A percentile compares a stretch with the other conserved stretches of the same genome.
Conservation (phyloP, 2,797 vertebrate species). For the Balearica regulorum region DNA sequence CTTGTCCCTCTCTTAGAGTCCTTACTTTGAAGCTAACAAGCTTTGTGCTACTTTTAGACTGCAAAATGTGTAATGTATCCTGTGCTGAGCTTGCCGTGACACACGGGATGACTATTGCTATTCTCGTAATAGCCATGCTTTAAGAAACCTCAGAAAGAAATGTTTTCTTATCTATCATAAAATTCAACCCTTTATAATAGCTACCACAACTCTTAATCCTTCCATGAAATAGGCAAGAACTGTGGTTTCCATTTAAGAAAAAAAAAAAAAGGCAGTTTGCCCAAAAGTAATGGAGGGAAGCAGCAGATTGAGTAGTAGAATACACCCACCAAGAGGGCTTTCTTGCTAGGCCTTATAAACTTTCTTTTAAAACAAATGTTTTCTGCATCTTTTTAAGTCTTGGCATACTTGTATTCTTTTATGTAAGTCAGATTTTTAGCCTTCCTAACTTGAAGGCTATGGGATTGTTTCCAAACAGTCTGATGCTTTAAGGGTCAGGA, state of each 20-base stretch:
- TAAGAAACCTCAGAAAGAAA: background rate
- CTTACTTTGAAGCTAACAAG: background rate
- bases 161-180: background rate
- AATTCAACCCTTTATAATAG: background rate
- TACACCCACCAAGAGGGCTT: background rate
- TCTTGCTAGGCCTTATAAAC: background rate
- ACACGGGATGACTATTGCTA: background rate
- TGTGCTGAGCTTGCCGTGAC: background rate
- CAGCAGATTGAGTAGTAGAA: background rate
- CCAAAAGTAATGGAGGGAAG: background rate
- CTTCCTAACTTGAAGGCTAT: background rate
- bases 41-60: background rate
- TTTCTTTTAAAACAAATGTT: background rate
- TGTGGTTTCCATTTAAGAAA: background rate
- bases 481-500: constrained; percentile 33
- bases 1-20: background rate
- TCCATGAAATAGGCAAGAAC: background rate
- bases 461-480: constrained; percentile 22
- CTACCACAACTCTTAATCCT: background rate
- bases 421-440: background rate
- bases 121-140: background rate
- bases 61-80: background rate
- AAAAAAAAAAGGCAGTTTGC: background rate
- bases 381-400: background rate
- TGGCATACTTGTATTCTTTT: background rate